Base-by-base conservation (phyloP, 1,140 invertebrate species). In the Temnothorax nylanderi region DNA sequence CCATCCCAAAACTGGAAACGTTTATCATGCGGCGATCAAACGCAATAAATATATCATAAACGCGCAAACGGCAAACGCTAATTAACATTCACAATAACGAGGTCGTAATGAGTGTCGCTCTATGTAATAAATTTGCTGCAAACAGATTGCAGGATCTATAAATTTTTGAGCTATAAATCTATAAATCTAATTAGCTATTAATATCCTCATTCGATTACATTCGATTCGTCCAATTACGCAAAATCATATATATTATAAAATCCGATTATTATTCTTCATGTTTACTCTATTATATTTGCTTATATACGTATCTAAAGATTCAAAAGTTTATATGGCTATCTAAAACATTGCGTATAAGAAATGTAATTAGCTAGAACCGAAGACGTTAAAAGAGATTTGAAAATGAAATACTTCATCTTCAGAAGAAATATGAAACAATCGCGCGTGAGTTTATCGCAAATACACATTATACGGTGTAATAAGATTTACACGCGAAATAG, bases 61-160 rank as follows among this genome's bases (percentile, higher is more conserved):
- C 8, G 7, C 1, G 13, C 54, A 7, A 69, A 69, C 8, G 47
- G 21, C 49, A 54, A 3, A 49, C 13, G 34, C 69, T 62, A 75
- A 84, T 84, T 84, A 84, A 84, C 56, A 75, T 84, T 84, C 71
- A 74, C 26, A n/a, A 21, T 18, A 56, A 71, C 13, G 18, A 60
- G 26, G 21, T 7, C 13, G 32, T 60, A 49, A 74, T 49, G 34
- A 75, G 56, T n/a, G n/a, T 49, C 1, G 32, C 41, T 21, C 13
- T 60, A 21, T 26, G 26, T 58, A 58, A 34, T 58, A 58, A 82
- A 72, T 74, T 75, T 49, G 11, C 18, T 5, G 13, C 13, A 21
- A 71, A 44, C 2, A 32, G 21, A 3, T 64, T 32, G 64, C 21
- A 13, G 10, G 4, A 11, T 54, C 7, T 56, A 51, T 51, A 8